Evolutionary conservation across 2,888 invertebrate species (phyloP), one percentile per base, ranked within the genome.

Genomic region (Cremastinae sp.): DNA sequence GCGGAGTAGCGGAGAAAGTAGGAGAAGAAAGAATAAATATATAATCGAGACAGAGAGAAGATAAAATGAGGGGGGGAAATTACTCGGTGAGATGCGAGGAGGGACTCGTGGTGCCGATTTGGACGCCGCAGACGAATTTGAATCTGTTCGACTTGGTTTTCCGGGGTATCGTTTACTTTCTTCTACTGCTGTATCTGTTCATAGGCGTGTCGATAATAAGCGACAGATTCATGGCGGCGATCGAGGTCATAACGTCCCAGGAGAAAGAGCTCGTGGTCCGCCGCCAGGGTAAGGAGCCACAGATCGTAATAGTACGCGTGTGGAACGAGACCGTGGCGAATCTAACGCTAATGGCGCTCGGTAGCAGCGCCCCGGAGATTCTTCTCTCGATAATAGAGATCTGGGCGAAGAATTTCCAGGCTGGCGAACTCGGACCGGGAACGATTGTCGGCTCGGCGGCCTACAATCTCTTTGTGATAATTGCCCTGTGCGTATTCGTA

Each of bases 291-390:
- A 96, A 97, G 77, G 96, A 97, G 77, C 93, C 93, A 10, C 96
- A 97, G 86, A 95, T 96, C 82, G 92, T 95, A n/a, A 92, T 99
- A 49, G 98, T 99, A 12, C 93, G 98, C 74, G 96, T 99, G 74
- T 99, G 99, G 99, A 99, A 99, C 90, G 99, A 99, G 90, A 99
- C 99, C 1, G 99, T 99, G 49, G 98, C 98, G 79, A 99, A 99
- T 91, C 91, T 99, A 82, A 99, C 99, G 3, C 92, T 99, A 65
- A 99, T 99, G 99, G 99, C 99, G 10, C 91, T 99, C 68, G 99
- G 99, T 1, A 98, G 98, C 18, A 98, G 98, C 84, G 99, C 99
- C 1, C 99, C 99, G 0, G 99, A 99, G 91, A 99, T 99, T 88
- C 91, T 99, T 20, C 91, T 99, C 51, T 99, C 99, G 10, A 96